Base-by-base conservation (phyloP, 2,113 vertebrate species). In the Laticauda laticaudata region DNA sequence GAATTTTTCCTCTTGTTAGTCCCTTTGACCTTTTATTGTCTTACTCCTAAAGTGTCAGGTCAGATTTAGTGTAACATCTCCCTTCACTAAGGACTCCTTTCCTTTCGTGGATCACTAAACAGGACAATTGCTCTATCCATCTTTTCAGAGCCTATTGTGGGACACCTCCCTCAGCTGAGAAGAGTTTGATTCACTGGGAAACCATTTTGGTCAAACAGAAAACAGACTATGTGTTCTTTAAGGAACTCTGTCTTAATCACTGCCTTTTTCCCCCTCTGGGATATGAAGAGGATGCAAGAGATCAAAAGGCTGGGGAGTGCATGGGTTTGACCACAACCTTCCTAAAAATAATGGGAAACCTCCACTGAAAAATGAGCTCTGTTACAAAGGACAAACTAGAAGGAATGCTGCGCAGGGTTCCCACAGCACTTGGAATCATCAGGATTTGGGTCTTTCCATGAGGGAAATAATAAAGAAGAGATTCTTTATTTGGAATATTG, bases 101-200 rank as follows among this genome's bases (percentile, higher is more conserved):
- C 97, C 97, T 97, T 98, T 98, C 96, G 97, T 96, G 98, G 98
- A 98, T 98, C 98, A 98, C 98, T 98, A 98, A 98, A 98, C 98
- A 98, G 98, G 98, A 98, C 98, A 98, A 98, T 98, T 98, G 98
- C 97, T 97, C 98, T 97, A 98, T 98, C 98, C 98, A 98, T 99
- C 98, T 98, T 98, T 98, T 97, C 97, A 97, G 97, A 96, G 98
- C 88, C 98, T 97, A 98, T 98, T 98, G 98, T 98, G 75, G 93
- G 96, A 94, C 97, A 90, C 88, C 97, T 97, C 97, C 97, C 98
- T 96, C 96, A 95, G 97, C 97, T 97, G 96, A 98, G 97, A 98
- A 98, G 97, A 96, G 96, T 96, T 97, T 97, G 97, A 98, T 98
- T 98, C 98, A 97, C 97, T 96, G 96, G 97, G 97, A 98, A 98